Evolutionary conservation across 2,797 vertebrate species (phyloP).

Genomic region (Anableps anableps): DNA sequence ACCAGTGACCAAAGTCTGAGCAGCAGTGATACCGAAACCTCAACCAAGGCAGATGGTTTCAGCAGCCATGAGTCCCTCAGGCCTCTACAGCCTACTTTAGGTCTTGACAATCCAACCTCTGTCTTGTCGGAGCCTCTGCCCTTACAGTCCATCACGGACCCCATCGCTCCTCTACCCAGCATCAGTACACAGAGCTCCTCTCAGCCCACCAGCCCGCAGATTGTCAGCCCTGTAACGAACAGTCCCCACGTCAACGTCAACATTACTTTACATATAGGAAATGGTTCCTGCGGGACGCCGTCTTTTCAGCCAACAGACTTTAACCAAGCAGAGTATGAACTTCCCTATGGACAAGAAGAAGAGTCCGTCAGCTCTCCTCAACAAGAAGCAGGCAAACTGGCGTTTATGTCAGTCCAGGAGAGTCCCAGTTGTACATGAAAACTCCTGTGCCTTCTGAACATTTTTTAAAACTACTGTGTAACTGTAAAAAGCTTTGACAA

Average conservation of each 20-base stretch:
- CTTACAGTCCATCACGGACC: slow-evolving; percentile 48
- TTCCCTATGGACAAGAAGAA: slow-evolving; percentile 75
- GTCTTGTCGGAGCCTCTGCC: slow-evolving; percentile 55
- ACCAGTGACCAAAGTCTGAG: slow-evolving; percentile 41
- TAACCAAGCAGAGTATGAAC: slow-evolving; percentile 34
- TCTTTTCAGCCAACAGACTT: slow-evolving; percentile 38
- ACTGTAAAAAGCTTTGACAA: slow-evolving; percentile 10
- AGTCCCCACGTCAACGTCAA: slow-evolving; percentile 75
- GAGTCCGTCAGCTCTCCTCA: slow-evolving; percentile 65
- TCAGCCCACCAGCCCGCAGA: slow-evolving; percentile 64
- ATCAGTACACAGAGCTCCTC: slow-evolving; percentile 37
- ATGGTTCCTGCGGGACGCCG: slow-evolving; percentile 52
- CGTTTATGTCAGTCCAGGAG: slow-evolving; percentile 71
- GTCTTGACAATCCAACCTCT: slow-evolving; percentile 23
- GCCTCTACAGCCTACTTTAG: slow-evolving; percentile 38
- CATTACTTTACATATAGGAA: slow-evolving; percentile 73
- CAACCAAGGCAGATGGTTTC: slow-evolving; percentile 28
- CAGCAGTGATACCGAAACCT: slow-evolving; percentile 29
- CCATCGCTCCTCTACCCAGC: slow-evolving; percentile 23
- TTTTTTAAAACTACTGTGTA: slow-evolving; percentile 6
- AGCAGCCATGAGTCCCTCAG: slow-evolving; percentile 46
- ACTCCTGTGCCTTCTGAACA: slow-evolving; percentile 9
- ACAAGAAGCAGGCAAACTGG: slow-evolving; percentile 76
- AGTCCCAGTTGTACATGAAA: slow-evolving; percentile 37
- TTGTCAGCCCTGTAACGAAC: slow-evolving; percentile 49